Conservation (phyloP, 2,797 vertebrate genomes). For the Anolis apletophallus region DNA sequence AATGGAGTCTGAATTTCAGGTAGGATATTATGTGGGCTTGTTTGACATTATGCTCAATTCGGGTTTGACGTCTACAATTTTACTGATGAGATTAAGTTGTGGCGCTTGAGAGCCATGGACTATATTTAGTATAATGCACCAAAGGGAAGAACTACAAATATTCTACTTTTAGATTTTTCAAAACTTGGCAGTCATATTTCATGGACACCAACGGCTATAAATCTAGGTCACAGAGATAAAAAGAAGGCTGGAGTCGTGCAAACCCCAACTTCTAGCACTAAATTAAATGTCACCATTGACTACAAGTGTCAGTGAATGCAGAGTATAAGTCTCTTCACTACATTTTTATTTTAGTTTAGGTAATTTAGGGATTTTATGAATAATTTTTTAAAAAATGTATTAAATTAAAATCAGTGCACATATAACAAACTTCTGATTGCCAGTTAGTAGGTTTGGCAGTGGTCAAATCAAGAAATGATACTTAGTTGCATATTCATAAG, state of each 20-base stretch:
- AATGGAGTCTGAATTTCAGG: neutral
- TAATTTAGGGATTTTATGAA: no score
- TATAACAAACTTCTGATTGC: neutral
- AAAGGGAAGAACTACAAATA: neutral
- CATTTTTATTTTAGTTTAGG: no score
- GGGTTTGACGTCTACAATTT: neutral
- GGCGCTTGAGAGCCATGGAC: slow-evolving; percentile 12
- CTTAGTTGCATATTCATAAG: no score
- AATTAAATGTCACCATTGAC: neutral
- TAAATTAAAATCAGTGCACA: no score
- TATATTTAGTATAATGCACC: neutral
- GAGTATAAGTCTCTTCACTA: neutral
- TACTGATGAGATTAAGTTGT: slow-evolving; percentile 1
- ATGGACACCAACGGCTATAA: neutral
- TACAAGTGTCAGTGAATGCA: neutral
- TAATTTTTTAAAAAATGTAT: no score
- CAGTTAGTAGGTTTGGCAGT: neutral
- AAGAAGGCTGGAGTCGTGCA: neutral
- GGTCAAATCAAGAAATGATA: no score
- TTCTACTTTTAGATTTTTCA: neutral
- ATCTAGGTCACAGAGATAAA: neutral
- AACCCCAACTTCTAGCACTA: neutral
- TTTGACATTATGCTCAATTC: slow-evolving; percentile 22
- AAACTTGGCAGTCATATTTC: neutral
- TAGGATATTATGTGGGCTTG: slow-evolving; percentile 16